Evolutionary conservation across 2,113 vertebrate species (phyloP).

Genomic region (Tichodroma muraria): DNA sequence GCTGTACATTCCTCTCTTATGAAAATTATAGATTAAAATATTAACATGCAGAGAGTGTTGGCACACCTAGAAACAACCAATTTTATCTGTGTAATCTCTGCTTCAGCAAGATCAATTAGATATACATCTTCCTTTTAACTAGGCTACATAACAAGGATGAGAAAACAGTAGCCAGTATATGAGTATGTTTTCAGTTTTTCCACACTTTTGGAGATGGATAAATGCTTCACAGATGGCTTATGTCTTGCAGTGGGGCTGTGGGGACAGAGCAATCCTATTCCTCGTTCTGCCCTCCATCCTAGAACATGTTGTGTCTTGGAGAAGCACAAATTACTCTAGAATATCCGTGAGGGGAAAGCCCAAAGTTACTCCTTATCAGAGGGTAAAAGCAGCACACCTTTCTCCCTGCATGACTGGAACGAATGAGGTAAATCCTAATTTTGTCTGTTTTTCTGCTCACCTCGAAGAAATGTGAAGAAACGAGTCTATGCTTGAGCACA

Average conservation of each 20-base stretch:
- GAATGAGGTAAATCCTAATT: background rate
- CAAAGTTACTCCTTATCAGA: background rate
- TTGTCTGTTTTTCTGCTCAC: background rate
- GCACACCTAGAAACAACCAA: background rate
- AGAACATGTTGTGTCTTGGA: background rate
- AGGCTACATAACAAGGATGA: background rate
- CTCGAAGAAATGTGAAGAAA: background rate
- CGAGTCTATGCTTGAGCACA: background rate
- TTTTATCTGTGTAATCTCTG: background rate
- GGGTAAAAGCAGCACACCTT: background rate
- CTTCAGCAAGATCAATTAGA: background rate
- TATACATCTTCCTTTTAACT: background rate
- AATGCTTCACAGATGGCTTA: background rate
- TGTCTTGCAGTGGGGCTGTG: background rate
- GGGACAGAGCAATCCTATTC: rapidly evolving
- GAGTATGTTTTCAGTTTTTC: background rate
- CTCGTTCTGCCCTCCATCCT: background rate
- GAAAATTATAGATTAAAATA: background rate
- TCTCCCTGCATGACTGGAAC: background rate
- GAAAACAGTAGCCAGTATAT: background rate
- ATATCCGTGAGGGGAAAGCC: background rate
- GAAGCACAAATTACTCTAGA: background rate
- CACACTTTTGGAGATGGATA: background rate
- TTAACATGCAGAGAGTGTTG: background rate
- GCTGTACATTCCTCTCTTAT: background rate